Percentiles rank a stretch among this genome's conserved stretches.
Evolutionary conservation across 2,888 invertebrate species (phyloP).

Genomic region (Peribatodes rhomboidaria): DNA sequence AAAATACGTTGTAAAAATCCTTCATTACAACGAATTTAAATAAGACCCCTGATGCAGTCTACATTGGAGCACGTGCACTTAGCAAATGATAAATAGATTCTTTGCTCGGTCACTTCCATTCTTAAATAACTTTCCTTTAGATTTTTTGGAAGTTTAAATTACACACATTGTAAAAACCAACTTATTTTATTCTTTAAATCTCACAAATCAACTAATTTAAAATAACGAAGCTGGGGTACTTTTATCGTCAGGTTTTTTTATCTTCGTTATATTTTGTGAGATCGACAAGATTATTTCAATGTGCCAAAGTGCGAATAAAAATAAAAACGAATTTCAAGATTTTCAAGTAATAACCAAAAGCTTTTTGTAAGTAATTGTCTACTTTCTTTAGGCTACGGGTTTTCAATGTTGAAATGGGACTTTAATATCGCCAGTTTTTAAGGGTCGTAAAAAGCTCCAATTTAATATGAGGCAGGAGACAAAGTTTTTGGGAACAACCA

Average conservation of each 20-base stretch:
- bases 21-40: too few relatives aligned
- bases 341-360: constrained; percentile 37
- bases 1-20: too few relatives aligned
- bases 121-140: not conserved
- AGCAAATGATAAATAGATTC: too few relatives aligned
- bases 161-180: not conserved
- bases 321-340: constrained; percentile 26
- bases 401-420: constrained; percentile 35
- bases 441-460: constrained; percentile 34
- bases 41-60: too few relatives aligned
- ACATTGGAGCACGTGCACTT: too few relatives aligned
- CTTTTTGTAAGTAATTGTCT: constrained; percentile 38
- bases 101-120: too few relatives aligned
- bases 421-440: constrained; percentile 38
- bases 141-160: not conserved
- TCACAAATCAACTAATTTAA: constrained; percentile 23
- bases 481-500: constrained; percentile 30
- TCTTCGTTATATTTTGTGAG: constrained; percentile 21
- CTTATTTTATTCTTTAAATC: not conserved
- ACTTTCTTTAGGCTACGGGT: constrained; percentile 34
- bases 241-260: constrained; percentile 8
- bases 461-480: constrained; percentile 35
- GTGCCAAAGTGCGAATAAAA: constrained; percentile 24
- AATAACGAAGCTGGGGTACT: constrained; percentile 10
- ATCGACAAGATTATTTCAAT: constrained; percentile 24